phyloP scores from a whole-genome alignment of 2,888 invertebrate genomes.

The Saturnia pavonia region DNA sequence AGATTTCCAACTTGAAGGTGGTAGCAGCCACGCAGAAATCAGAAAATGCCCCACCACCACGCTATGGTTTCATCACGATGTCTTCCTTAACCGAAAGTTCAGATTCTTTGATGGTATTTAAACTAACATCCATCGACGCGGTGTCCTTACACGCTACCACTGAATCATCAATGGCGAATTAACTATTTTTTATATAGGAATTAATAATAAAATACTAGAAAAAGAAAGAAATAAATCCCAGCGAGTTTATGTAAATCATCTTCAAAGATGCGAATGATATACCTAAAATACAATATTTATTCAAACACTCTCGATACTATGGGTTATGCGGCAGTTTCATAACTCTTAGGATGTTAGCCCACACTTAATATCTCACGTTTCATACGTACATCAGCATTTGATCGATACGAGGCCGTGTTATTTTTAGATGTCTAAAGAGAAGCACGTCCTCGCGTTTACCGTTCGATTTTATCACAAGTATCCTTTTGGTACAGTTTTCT shows the following conservation, averaged over 20 bases:
- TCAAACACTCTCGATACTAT: not conserved
- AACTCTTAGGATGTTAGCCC: not conserved
- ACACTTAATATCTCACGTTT: slow-evolving; percentile 1
- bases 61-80: too few species aligned
- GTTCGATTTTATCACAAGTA: not conserved
- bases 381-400: not conserved
- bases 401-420: slow-evolving; percentile 1
- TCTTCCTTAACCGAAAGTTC: too few species aligned
- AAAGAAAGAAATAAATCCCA: too few species aligned
- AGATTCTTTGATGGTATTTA: too few species aligned
- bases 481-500: not conserved
- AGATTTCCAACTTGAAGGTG: too few species aligned
- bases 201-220: too few species aligned
- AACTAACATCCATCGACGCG: too few species aligned
- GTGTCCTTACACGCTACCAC: too few species aligned
- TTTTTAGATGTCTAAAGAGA: slow-evolving; percentile 1
- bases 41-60: too few species aligned
- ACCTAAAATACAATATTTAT: not conserved
- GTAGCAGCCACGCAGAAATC: too few species aligned
- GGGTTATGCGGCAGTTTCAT: not conserved
- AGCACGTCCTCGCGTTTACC: not conserved
- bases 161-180: too few species aligned
- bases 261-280: not conserved
- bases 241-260: not conserved
- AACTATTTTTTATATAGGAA: too few species aligned